phyloP scores from a whole-genome alignment of 2,113 vertebrate genomes.

The Siniperca chuatsi region DNA sequence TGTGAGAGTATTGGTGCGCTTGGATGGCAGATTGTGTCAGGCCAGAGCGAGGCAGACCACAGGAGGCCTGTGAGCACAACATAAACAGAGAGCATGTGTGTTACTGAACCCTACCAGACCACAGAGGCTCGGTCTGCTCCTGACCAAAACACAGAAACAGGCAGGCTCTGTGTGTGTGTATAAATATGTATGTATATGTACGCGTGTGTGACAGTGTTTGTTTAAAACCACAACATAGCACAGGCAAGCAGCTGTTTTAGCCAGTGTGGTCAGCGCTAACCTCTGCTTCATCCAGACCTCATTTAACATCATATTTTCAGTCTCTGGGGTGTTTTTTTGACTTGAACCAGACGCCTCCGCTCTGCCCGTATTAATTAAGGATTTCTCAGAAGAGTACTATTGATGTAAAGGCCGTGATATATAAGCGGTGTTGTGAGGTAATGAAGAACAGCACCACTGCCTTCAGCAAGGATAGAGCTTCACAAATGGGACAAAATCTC shows the following conservation, averaged over 20 bases:
- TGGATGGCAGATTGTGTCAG: slow-evolving; percentile 24
- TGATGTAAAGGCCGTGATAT: slow-evolving; percentile 30
- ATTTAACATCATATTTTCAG: slow-evolving; percentile 46
- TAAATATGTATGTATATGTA: slow-evolving; percentile 49
- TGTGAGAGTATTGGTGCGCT: neutral
- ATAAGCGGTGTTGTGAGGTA: neutral
- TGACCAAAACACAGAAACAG: slow-evolving; percentile 49
- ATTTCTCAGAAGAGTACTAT: slow-evolving; percentile 53
- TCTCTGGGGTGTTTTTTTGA: slow-evolving; percentile 49
- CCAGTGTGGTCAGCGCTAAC: slow-evolving; percentile 68
- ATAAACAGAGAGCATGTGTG: slow-evolving; percentile 75
- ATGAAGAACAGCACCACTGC: slow-evolving; percentile 25
- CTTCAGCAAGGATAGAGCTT: slow-evolving; percentile 16
- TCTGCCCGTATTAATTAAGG: slow-evolving; percentile 60
- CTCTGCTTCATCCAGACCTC: slow-evolving; percentile 47
- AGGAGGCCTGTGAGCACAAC: slow-evolving; percentile 62
- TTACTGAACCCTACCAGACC: slow-evolving; percentile 63
- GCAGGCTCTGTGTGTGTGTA: slow-evolving; percentile 17
- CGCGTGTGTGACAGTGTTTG: slow-evolving; percentile 61
- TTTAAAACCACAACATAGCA: slow-evolving; percentile 72
- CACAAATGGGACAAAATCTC: slow-evolving; percentile 9
- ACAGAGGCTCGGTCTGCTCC: slow-evolving; percentile 42
- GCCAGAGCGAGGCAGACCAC: slow-evolving; percentile 54
- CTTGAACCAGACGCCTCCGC: slow-evolving; percentile 51
- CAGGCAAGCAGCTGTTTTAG: slow-evolving; percentile 62